Evolutionary conservation across 30 jellyfish, hydroid and myxozoan species (phyloP), one percentile per base, ranked within the genome.

Genomic region (Cassiopea andromeda): DNA sequence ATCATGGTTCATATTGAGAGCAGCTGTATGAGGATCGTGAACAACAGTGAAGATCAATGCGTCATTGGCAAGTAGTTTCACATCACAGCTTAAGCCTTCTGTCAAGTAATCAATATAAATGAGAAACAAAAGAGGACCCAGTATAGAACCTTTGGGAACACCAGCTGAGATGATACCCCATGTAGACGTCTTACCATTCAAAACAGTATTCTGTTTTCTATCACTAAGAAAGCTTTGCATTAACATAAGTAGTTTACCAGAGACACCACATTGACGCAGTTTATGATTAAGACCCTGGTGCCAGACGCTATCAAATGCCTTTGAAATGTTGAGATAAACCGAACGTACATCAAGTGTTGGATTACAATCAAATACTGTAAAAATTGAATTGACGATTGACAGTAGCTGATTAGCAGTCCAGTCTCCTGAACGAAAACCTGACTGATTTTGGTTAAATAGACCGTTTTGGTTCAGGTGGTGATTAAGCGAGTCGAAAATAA

Each of bases 271-370:
- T 27, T 27, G 38, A 27, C 38, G 38, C 38, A 84, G 85, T 71
- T 84, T 84, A 43, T 45, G 72, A 69, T 5, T 71, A 48, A 84
- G 84, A 44, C 92, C 92, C 60, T 89, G 82, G 78, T 89, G 93
- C 96, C 92, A 87, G 82, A 88, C 87, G 60, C 92, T 27, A 27
- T 27, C 38, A 27, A 27, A 27, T 27, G 38, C 38, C 38, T 27
- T 27, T 27, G 38, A 27, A 46, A 89, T 67, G 46, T 80, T 82
- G 57, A 80, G 92, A 57, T 77, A 89, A n/a, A 89, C 87, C 54
- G 92, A 83, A 45, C 82, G 73, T 43, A 73, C 81, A 80, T 89
- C 92, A 44, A 80, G 92, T 6, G 92, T 61, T 3, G 96, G 96
- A 49, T 70, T 89, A 88, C 82, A 72, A 66, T 89, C 88, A 50